Evolutionary conservation across 2,113 vertebrate genomes (phyloP), one percentile per base, ranked within the genome.

Genomic region (Oreochromis spilurus): DNA sequence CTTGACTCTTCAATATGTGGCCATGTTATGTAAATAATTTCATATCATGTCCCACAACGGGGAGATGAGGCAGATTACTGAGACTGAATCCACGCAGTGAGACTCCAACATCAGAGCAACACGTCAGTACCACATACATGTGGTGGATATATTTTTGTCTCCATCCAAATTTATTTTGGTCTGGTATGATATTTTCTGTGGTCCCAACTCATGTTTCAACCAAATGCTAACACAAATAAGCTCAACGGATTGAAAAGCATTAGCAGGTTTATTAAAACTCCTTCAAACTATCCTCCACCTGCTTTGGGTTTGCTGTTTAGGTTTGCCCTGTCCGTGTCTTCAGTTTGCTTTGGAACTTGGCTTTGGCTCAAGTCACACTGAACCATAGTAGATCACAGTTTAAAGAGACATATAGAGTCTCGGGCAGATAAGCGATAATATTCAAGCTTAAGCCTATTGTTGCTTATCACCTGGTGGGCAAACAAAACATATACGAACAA

Each of bases 211-310:
- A 5, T 38, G 62, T 77, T 79, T 82, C 6, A 2, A 26, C 55
- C 75, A 84, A 72, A 85, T 38, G 62, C 12, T 72, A 85, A 91
- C 13, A 82, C 11, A 54, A 85, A 85, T 82, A 83, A 70, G 0
- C 24, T 80, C 5, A 53, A 80, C 1, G 1, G 5, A 19, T 16
- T 75, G 9, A 79, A 84, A 55, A 54, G 5, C 17, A 1, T 79
- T n/a, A 16, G 4, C 48, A 43, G 21, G 12, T 84, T 90, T 54
- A 34, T 88, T 21, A 40, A 79, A 62, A 65, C 19, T 48, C 24
- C 16, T 70, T 70, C 17, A 1, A 84, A 82, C 21, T 40, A 2
- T 40, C 29, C 4, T 14, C 34, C 2, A 3, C 17, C 26, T 52
- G 10, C 1, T 79, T 79, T 17, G 36, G 6, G 67, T 84, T 84